phyloP scores from a whole-genome alignment of 2,113 vertebrate species.

The Atlantisia rogersi region DNA sequence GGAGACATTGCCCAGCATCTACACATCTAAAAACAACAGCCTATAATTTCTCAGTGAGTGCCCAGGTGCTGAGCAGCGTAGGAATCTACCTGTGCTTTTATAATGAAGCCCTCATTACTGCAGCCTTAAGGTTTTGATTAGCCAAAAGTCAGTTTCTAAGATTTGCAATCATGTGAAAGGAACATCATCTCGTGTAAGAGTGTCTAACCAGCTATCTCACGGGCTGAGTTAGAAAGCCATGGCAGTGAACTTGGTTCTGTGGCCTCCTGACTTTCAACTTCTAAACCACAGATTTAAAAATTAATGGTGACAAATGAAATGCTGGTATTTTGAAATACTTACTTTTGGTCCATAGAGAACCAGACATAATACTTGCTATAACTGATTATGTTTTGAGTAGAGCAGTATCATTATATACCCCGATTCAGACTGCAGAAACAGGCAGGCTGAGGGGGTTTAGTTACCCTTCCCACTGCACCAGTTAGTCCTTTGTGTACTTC shows the following conservation, averaged over 20 bases:
- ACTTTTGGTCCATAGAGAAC: not conserved
- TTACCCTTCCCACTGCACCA: not conserved
- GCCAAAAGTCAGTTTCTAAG: not conserved
- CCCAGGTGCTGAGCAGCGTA: not conserved
- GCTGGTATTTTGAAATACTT: not conserved
- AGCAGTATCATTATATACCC: not conserved
- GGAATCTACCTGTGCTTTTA: not conserved
- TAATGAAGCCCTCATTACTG: not conserved
- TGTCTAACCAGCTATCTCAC: not conserved
- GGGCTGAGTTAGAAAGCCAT: not conserved
- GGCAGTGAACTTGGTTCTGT: not conserved
- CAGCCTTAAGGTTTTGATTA: not conserved
- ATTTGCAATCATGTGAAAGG: not conserved
- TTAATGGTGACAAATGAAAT: not conserved
- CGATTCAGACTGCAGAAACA: not conserved
- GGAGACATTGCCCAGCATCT: conserved; percentile 8
- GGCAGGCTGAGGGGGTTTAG: not conserved
- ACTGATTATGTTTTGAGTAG: not conserved
- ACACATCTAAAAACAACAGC: conserved; percentile 2
- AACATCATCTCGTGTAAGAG: not conserved
- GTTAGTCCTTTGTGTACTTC: not conserved
- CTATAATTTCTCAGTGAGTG: not conserved
- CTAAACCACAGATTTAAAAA: not conserved
- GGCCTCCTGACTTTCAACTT: not conserved
- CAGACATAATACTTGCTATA: not conserved